Base-by-base conservation (phyloP, 2,888 invertebrate genomes). In the Petrolisthes cinctipes region DNA sequence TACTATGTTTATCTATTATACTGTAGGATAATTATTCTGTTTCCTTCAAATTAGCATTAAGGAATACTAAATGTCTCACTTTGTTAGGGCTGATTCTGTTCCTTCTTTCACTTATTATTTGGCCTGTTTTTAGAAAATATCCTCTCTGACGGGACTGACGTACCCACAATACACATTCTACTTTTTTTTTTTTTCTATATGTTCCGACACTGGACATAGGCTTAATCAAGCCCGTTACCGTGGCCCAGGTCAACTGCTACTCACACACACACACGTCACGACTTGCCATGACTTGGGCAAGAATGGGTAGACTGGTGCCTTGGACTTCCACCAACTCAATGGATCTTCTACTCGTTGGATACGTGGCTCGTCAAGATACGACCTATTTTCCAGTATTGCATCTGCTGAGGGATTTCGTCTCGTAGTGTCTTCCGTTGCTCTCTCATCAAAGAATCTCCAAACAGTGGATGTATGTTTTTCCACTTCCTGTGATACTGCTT, bases 371-470 rank as follows among this genome's bases (percentile, higher is more conserved):
- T 82, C 82, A 82, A 82, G 82, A 68, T 82, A 82, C 5, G 68
- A 82, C 53, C 68, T 82, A 37, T 37, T 17, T 53, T 66, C 82
- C 82, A 82, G 9, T 66, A 53, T 68, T 17, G 51, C 37, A 68
- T 68, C 66, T 68, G 82, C 53, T 53, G 66, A 51, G 66, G 66
- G 68, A 82, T 82, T 82, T 9, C 82, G 51, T 82, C 68, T 82
- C 37, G 68, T 68, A 6, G 66, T 82, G 68, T 82, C 82, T 66
- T 51, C 68, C 17, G 54, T 54, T n/a, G 68, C 51, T 37, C 68
- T 61, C 68, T 82, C 53, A 82, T 82, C 82, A 66, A 82, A 82
- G 53, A 82, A 68, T 68, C 82, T 82, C 82, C 66, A 82, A 68
- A 68, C 51, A 68, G 82, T 4, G 68, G 66, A 71, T n/a, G 71